Evolutionary conservation across 2,113 vertebrate genomes (phyloP).

Genomic region (Elachura formosa): DNA sequence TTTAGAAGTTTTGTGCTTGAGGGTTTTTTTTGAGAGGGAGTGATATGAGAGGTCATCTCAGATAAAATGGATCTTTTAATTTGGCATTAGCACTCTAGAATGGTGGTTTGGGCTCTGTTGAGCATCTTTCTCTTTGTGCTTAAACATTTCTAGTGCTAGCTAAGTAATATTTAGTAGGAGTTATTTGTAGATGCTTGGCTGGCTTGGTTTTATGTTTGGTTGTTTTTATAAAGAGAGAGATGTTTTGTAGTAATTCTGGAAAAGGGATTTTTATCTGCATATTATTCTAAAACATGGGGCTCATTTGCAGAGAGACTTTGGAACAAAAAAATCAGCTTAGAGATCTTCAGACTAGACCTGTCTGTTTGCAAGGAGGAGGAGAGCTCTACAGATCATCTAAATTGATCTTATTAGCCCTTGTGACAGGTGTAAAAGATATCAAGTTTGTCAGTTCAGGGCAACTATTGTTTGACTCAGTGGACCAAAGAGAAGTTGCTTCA

Average conservation of each 20-base stretch:
- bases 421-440: background rate
- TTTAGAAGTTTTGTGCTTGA: background rate
- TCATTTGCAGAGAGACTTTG: background rate
- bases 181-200: background rate
- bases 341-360: background rate
- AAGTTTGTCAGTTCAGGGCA: background rate
- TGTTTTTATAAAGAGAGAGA: background rate
- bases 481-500: background rate
- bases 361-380: background rate
- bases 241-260: background rate
- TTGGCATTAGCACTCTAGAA: background rate
- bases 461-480: background rate
- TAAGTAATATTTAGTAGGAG: background rate
- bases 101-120: background rate
- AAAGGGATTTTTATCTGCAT: background rate
- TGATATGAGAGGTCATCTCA: background rate
- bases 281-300: background rate
- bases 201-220: background rate
- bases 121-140: background rate
- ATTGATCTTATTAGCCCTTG: background rate
- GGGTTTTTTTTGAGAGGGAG: rapidly evolving
- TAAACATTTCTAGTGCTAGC: background rate
- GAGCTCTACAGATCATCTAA: background rate
- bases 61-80: background rate
- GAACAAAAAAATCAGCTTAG: background rate